A percentile compares a stretch with the other conserved stretches of the same genome.
Conservation (phyloP, 2,888 invertebrate genomes). For the Eupithecia tripunctaria region DNA sequence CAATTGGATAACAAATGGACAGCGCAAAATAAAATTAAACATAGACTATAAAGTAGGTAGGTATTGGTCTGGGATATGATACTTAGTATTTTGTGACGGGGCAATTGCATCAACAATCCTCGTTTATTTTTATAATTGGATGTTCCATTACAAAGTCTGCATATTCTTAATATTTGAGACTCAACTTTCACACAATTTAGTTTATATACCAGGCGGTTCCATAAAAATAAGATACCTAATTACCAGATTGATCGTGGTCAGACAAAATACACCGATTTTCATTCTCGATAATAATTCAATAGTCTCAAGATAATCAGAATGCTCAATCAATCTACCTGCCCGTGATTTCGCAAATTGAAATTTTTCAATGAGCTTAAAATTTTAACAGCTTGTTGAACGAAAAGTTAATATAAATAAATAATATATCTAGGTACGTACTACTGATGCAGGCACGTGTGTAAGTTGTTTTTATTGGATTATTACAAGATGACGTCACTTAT, state of each 20-base stretch:
- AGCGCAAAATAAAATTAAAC: too few relatives aligned
- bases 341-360: slow-evolving; percentile 21
- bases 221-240: too few relatives aligned
- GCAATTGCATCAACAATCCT: background rate
- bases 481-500: background rate
- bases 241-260: background rate
- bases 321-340: slow-evolving; percentile 22
- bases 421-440: background rate
- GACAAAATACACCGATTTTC: background rate
- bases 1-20: too few relatives aligned
- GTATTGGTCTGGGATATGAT: background rate
- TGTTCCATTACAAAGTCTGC: background rate
- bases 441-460: background rate
- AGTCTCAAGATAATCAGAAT: slow-evolving; percentile 24
- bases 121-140: background rate
- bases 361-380: slow-evolving; percentile 28
- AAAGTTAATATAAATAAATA: slow-evolving; percentile 3
- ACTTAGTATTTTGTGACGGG: background rate
- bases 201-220: background rate
- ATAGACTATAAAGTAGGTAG: too few relatives aligned
- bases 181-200: background rate
- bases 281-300: slow-evolving; percentile 1
- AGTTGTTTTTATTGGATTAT: background rate
- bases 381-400: slow-evolving; percentile 19
- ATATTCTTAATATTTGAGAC: background rate